Conservation (phyloP, 2,888 invertebrate species). For the Rosalia funebris region DNA sequence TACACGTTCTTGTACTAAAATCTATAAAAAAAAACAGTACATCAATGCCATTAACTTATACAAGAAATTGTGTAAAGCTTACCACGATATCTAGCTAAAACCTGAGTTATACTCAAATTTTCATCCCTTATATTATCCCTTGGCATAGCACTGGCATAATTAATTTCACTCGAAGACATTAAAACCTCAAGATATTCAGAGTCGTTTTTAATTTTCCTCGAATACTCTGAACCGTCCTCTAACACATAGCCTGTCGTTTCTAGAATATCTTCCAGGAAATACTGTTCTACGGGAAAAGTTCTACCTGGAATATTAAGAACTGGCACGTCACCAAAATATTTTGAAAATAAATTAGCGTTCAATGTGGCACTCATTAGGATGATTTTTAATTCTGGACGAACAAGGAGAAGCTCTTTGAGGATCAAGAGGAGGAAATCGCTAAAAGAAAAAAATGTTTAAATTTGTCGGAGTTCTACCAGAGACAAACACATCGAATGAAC, state of each 20-base stretch:
- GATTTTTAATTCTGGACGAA: conserved; percentile 80
- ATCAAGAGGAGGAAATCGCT: conserved; percentile 89
- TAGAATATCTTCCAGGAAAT: conserved; percentile 84
- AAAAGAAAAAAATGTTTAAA: conserved; percentile 49
- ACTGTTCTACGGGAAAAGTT: conserved; percentile 85
- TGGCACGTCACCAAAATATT: conserved; percentile 84
- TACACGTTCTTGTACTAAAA: conserved; percentile 73
- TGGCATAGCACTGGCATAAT: conserved; percentile 61
- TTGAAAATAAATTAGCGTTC: conserved; percentile 84
- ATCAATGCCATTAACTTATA: no score
- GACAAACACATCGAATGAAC: no score
- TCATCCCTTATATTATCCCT: conserved; percentile 76
- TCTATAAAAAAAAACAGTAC: conserved; percentile 39
- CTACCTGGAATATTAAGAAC: conserved; percentile 84
- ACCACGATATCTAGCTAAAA: conserved; percentile 74
- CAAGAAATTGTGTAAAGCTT: no score
- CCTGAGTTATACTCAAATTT: conserved; percentile 74
- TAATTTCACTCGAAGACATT: conserved; percentile 65
- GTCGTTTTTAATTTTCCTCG: conserved; percentile 68
- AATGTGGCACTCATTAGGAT: conserved; percentile 95
- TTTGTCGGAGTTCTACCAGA: no score
- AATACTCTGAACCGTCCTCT: conserved; percentile 72
- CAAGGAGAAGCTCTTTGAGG: conserved; percentile 77
- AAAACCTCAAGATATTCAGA: conserved; percentile 72
- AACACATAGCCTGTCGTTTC: conserved; percentile 71